Conservation (phyloP, 2,888 invertebrate genomes). For the Troilus luridus region DNA sequence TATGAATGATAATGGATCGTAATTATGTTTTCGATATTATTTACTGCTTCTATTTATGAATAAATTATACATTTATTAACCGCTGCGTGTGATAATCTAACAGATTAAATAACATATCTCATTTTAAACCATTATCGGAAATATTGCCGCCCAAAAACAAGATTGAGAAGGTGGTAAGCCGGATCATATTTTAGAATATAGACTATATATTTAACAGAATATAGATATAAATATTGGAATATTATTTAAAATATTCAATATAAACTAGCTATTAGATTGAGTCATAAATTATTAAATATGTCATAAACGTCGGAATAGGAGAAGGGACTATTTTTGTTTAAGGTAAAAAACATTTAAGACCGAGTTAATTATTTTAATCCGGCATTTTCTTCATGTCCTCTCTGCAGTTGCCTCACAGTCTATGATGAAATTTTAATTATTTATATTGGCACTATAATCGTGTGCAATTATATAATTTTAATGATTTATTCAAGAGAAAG, state of each 20-base stretch:
- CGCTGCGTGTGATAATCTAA: background rate
- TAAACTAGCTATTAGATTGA: conserved; percentile 11
- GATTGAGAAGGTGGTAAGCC: background rate
- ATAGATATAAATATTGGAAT: background rate
- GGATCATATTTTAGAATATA: background rate
- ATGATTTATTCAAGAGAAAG: background rate
- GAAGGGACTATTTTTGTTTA: background rate
- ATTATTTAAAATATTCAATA: conserved; percentile 1
- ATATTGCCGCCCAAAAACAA: background rate
- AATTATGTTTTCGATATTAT: background rate
- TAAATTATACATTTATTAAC: background rate
- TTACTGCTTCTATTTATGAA: background rate
- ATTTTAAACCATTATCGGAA: background rate
- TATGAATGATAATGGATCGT: too few species aligned
- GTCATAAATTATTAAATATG: conserved; percentile 31
- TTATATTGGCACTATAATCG: background rate
- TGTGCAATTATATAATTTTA: background rate
- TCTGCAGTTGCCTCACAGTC: background rate
- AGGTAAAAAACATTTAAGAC: conserved; percentile 12
- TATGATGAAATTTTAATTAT: background rate
- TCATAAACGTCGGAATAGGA: background rate
- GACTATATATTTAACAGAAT: background rate
- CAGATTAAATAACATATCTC: background rate
- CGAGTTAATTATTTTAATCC: conserved; percentile 27
- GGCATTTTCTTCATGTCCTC: background rate